Evolutionary conservation across 2,888 invertebrate genomes (phyloP).

Genomic region (Cyclophora punctaria): DNA sequence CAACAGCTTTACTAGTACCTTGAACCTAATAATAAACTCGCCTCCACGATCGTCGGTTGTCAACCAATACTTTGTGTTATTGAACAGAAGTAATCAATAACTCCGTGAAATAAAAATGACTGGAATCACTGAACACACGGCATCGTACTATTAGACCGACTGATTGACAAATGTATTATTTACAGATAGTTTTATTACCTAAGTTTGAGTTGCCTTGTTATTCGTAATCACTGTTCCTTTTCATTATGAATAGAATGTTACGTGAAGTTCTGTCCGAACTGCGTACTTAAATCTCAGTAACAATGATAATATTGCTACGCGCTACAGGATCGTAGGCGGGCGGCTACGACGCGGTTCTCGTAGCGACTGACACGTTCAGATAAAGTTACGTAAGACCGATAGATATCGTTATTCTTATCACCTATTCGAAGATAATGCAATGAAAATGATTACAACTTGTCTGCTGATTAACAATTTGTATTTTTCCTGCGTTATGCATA

Average conservation of each 20-base stretch:
- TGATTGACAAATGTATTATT: slow-evolving; percentile 11
- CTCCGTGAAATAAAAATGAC: slow-evolving; percentile 13
- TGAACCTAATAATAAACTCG: not conserved
- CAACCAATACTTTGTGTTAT: slow-evolving; percentile 11
- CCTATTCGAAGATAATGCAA: too few species aligned
- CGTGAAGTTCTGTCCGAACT: slow-evolving; percentile 6
- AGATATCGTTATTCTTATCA: too few species aligned
- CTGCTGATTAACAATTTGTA: too few species aligned
- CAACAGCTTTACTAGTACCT: not conserved
- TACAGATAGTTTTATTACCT: too few species aligned
- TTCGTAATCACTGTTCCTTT: too few species aligned
- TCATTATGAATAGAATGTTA: too few species aligned
- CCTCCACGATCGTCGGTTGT: not conserved
- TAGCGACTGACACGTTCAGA: slow-evolving; percentile 50
- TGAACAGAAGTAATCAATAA: slow-evolving; percentile 25
- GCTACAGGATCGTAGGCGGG: slow-evolving; percentile 15
- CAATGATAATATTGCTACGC: too few species aligned
- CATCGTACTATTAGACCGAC: slow-evolving; percentile 1
- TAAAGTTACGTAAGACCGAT: too few species aligned
- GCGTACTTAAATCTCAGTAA: too few species aligned
- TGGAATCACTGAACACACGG: slow-evolving; percentile 6
- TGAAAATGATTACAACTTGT: too few species aligned
- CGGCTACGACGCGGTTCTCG: slow-evolving; percentile 37
- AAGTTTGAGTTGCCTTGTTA: too few species aligned
- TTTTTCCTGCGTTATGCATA: too few species aligned